Evolutionary conservation across 2,888 invertebrate genomes (phyloP).

Genomic region (Eupithecia pulchellata): DNA sequence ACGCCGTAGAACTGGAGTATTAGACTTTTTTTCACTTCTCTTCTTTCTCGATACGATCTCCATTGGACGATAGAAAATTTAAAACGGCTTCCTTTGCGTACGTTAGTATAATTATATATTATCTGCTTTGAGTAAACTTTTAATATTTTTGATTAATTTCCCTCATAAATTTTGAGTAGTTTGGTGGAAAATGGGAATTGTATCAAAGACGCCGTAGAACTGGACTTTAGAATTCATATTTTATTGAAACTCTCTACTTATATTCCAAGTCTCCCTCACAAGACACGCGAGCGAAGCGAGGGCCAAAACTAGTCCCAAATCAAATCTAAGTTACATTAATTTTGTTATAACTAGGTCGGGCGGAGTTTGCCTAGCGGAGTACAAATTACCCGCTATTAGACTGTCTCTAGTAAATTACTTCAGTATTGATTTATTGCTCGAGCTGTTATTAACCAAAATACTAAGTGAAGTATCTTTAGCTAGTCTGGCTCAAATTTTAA

Average conservation of each 20-base stretch:
- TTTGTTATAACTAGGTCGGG: conserved; percentile 37
- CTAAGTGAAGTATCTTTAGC: conserved; percentile 1
- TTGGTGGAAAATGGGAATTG: no score
- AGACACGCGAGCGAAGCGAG: neutral
- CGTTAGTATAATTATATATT: no score
- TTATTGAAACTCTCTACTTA: neutral
- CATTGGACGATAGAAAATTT: neutral
- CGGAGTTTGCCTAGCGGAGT: conserved; percentile 36
- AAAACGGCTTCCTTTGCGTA: neutral
- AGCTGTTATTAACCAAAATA: neutral
- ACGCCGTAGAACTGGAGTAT: neutral
- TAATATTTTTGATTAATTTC: neutral
- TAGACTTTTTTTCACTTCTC: no score
- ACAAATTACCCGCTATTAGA: conserved; percentile 40
- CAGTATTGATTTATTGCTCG: conserved; percentile 37
- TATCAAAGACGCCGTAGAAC: neutral
- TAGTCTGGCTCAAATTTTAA: neutral
- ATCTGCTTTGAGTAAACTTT: no score
- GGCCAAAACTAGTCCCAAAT: conserved; percentile 3
- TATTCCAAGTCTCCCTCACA: neutral
- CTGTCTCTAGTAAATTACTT: conserved; percentile 37
- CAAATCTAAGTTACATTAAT: conserved; percentile 42
- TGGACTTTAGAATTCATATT: neutral
- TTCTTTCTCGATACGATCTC: no score
- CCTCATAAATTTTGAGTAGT: no score